A percentile compares a stretch with the other conserved stretches of the same genome.
These are phyloP conservation scores for Casuarius casuarius DNA, from an alignment of 2,113 vertebrate species.

Conservation along the genomic window DNA sequence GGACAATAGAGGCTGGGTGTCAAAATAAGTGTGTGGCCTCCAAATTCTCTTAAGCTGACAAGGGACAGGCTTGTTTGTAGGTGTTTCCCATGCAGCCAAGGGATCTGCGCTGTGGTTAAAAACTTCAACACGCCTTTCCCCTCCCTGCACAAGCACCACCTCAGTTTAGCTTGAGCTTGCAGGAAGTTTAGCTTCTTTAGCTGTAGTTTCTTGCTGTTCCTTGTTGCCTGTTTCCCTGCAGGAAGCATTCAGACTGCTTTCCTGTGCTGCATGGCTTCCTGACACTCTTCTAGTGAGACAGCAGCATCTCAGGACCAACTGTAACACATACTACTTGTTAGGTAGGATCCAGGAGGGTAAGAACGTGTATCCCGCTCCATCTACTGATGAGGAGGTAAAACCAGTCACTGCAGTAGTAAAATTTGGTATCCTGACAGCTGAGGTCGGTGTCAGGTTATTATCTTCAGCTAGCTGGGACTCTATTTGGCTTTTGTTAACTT, in stretches of 20 bases:
- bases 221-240: not conserved
- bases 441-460: not conserved
- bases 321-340: not conserved
- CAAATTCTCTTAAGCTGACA: not conserved
- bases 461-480: not conserved
- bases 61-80: not conserved
- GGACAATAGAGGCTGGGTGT: not conserved
- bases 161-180: not conserved
- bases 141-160: not conserved
- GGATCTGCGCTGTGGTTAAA: not conserved
- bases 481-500: not conserved
- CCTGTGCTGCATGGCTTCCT: not conserved
- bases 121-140: rapidly evolving
- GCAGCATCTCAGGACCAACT: not conserved
- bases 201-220: not conserved
- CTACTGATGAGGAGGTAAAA: not conserved
- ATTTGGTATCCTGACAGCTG: not conserved
- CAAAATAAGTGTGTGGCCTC: not conserved
- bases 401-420: rapidly evolving
- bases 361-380: not conserved
- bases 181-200: no score
- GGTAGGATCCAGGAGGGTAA: not conserved
- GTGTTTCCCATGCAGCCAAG: not conserved
- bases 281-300: not conserved
- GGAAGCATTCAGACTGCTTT: not conserved